Evolutionary conservation across 2,113 vertebrate genomes (phyloP), one percentile per base, ranked within the genome.

Genomic region (Dasyprocta punctata): DNA sequence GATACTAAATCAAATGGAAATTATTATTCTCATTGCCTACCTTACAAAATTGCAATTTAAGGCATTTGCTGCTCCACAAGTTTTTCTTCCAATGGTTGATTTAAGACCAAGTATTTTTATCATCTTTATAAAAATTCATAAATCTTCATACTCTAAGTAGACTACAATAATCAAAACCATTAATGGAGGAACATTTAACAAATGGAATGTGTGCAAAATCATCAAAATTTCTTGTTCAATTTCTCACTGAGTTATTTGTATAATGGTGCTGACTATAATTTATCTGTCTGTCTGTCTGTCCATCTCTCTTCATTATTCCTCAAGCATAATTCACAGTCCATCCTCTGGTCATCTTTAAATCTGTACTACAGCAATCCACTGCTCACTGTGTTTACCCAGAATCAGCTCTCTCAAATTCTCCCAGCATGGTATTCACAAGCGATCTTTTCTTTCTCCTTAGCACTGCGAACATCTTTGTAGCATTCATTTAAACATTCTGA

Each of bases 1-100:
- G 89, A 52, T 96, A 95, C 94, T 97, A 96, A 54, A 69, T 95
- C 63, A 98, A 96, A 94, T 19, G 52, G n/a, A 97, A 98, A 83
- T 95, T 38, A 92, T 98, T 82, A 61, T 77, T 96, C n/a, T 87
- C 82, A 49, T 84, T 98, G 44, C 87, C 86, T 90, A 97, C 20
- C 33, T 97, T 84, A 96, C n/a, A 77, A 91, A 97, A 91, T 93
- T 89, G 95, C 33, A 94, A 69, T 5, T 91, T 80, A 97, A 91
- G 17, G 20, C 92, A 91, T 52, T 97, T 96, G 11, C 56, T 94
- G 82, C 92, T 96, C 47, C 22, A 95, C 28, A 94, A 97, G 22
- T 93, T 58, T 49, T 67, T n/a, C 93, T 92, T 96, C 93, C 90
- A 97, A 41, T 82, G 58, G 12, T 36, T 9, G 44, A 90, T 96